These are phyloP conservation scores for Chaetops frenatus DNA, from an alignment of 2,113 vertebrate species.

Conservation along the genomic window DNA sequence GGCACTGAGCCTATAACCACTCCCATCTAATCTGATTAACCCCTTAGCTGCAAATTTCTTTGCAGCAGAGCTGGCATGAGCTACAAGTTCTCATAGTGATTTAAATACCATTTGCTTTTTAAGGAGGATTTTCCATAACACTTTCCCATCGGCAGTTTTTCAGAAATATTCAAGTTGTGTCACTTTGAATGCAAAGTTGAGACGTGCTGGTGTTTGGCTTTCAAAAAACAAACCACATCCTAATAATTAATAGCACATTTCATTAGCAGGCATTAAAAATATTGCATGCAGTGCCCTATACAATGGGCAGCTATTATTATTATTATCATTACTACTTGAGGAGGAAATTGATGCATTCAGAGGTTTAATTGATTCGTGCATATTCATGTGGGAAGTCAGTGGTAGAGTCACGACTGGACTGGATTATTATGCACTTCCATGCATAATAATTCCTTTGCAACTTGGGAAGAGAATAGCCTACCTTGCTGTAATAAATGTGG, in stretches of 20 bases:
- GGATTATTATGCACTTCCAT: constrained; percentile 40
- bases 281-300: constrained; percentile 22
- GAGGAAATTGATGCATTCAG: constrained; percentile 55
- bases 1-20: constrained; percentile 65
- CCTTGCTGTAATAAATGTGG: not conserved
- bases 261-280: constrained; percentile 55
- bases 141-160: not conserved
- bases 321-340: constrained; percentile 20
- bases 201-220: not conserved
- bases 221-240: constrained; percentile 9
- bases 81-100: not conserved
- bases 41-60: constrained; percentile 38
- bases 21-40: constrained; percentile 65
- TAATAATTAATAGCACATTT: constrained; percentile 57
- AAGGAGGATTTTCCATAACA: not conserved
- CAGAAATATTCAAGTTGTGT: not conserved
- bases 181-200: not conserved
- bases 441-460: constrained; percentile 33
- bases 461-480: not conserved
- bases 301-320: constrained; percentile 53
- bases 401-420: constrained; percentile 46
- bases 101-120: not conserved
- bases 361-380: constrained; percentile 63
- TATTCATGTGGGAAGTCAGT: constrained; percentile 59
- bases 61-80: not conserved